A percentile compares a stretch with the other conserved stretches of the same genome.
Evolutionary conservation across 1,140 invertebrate genomes (phyloP).

Genomic region (Sinella curviseta): DNA sequence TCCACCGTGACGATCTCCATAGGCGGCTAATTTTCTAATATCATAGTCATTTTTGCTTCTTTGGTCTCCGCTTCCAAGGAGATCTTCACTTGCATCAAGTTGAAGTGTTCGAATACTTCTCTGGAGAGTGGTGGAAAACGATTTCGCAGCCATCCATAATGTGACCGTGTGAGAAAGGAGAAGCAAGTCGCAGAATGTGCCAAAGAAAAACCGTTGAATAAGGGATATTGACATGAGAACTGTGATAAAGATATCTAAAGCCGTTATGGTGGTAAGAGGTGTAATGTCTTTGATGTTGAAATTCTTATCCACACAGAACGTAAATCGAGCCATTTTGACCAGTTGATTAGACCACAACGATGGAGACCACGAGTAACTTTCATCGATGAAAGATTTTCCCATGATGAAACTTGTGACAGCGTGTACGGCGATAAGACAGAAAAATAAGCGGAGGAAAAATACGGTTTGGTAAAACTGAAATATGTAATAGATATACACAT

Average conservation of each 20-base stretch:
- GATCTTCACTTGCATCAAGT: not conserved
- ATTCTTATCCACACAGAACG: not conserved
- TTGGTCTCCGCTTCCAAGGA: no score
- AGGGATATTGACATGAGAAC: not conserved
- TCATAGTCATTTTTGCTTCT: no score
- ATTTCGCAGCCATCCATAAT: not conserved
- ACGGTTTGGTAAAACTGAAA: not conserved
- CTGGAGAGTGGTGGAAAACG: not conserved
- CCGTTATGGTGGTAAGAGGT: no score
- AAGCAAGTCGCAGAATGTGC: not conserved
- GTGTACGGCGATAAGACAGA: not conserved
- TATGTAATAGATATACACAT: no score
- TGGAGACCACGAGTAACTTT: not conserved
- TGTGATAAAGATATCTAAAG: no score
- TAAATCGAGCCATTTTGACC: not conserved
- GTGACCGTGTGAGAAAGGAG: not conserved
- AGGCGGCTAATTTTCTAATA: no score
- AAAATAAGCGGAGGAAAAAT: not conserved
- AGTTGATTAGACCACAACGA: not conserved
- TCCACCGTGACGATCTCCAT: not conserved
- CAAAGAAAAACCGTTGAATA: not conserved
- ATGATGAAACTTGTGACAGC: not conserved
- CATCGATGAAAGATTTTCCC: not conserved
- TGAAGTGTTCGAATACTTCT: not conserved
- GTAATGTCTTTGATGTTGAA: not conserved